Conservation (phyloP, 2,113 vertebrate genomes). For the Syngnathus typhle region DNA sequence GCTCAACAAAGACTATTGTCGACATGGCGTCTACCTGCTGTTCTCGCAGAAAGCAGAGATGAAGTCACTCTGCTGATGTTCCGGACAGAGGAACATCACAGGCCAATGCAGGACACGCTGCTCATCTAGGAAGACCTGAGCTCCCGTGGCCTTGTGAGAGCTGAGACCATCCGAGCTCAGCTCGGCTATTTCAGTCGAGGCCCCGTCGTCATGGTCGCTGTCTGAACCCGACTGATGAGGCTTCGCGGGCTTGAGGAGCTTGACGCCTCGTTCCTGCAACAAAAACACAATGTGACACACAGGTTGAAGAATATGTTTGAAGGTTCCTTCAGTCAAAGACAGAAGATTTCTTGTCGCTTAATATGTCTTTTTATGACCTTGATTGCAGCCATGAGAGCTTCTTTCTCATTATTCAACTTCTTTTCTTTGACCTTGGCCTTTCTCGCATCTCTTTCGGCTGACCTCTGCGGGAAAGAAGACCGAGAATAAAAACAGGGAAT, state of each 20-base stretch:
- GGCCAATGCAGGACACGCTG: slow-evolving; percentile 84
- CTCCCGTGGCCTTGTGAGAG: slow-evolving; percentile 68
- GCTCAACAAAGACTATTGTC: not conserved
- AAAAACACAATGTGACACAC: not conserved
- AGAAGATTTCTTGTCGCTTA: not conserved
- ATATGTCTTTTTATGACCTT: slow-evolving; percentile 64
- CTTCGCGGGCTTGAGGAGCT: slow-evolving; percentile 53
- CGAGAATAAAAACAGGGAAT: not conserved
- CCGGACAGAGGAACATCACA: slow-evolving; percentile 89
- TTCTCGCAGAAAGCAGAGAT: slow-evolving; percentile 85
- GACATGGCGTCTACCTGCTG: slow-evolving; percentile 69
- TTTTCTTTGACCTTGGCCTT: slow-evolving; percentile 79
- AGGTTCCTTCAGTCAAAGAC: not conserved
- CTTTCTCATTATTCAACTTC: slow-evolving; percentile 68
- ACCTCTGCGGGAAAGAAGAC: slow-evolving; percentile 64
- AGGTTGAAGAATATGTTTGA: not conserved
- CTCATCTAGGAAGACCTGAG: slow-evolving; percentile 77
- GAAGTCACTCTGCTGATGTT: slow-evolving; percentile 88
- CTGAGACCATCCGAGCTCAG: slow-evolving; percentile 70
- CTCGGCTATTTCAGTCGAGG: slow-evolving; percentile 58
- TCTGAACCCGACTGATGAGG: slow-evolving; percentile 39
- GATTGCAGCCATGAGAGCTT: slow-evolving; percentile 76
- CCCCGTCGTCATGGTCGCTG: slow-evolving; percentile 50
- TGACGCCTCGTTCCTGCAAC: slow-evolving; percentile 80
- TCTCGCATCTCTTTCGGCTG: slow-evolving; percentile 79